Conservation (phyloP, 2,797 vertebrate species). For the Helarctos malayanus region DNA sequence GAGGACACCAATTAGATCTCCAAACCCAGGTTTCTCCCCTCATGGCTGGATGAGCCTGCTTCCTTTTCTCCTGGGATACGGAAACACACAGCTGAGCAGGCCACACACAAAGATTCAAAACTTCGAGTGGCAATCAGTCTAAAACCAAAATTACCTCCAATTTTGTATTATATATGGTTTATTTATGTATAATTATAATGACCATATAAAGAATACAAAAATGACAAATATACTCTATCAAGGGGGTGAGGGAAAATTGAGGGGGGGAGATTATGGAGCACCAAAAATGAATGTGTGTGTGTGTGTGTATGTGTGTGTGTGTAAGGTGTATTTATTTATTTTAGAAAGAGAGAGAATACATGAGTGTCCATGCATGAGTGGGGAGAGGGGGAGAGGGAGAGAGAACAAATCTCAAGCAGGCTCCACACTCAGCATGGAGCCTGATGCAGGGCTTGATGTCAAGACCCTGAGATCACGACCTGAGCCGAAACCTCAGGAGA, state of each 20-base stretch:
- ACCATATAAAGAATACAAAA: background rate
- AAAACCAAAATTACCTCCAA: background rate
- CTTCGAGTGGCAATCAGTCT: background rate
- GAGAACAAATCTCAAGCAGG: background rate
- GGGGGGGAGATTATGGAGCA: background rate
- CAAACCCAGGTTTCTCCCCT: background rate
- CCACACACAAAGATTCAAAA: background rate
- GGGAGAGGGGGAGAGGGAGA: background rate
- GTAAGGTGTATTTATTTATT: background rate
- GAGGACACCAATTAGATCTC: background rate
- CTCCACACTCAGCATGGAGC: background rate
- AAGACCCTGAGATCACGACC: background rate
- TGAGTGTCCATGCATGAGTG: background rate
- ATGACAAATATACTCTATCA: background rate
- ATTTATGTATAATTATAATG: background rate
- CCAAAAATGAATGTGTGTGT: background rate
- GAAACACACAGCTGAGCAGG: background rate
- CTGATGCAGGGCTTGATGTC: background rate
- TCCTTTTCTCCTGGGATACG: background rate
- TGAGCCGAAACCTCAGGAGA: background rate
- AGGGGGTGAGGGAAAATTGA: background rate
- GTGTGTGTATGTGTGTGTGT: no score
- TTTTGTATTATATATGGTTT: background rate
- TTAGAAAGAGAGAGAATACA: background rate
- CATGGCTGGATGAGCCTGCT: background rate